Evolutionary conservation across 2,797 vertebrate species (phyloP), one percentile per base, ranked within the genome.

Genomic region (Balearica regulorum): DNA sequence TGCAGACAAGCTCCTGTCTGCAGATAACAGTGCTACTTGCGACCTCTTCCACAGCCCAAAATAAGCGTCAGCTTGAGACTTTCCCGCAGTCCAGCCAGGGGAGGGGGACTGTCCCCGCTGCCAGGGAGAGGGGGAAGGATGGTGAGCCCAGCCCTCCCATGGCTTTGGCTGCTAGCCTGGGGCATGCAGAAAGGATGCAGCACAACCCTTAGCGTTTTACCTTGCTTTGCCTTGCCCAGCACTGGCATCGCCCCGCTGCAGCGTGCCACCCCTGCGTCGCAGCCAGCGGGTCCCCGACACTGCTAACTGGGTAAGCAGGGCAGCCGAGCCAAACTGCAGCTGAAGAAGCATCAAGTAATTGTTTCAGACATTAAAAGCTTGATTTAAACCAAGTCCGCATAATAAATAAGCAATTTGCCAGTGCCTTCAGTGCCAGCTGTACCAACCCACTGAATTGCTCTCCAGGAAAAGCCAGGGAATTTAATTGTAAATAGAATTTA

Each of bases 171-270:
- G 11, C 26, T 16, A 4, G 71, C 21, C 77, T 46, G 43, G 16
- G 24, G 12, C 0, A 0, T 11, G 49, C 54, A n/a, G 70, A 62
- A 57, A 25, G 33, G 76, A 21, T 5, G 19, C 24, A 31, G 33
- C 8, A 6, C 43, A 91, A 33, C 64, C 37, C 43, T 16, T 4
- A 0, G 51, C 0, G 1, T 24, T 53, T 22, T 7, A 28, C 10
- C 54, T 62, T 5, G 24, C 37, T 37, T n/a, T 13, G 39, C 57
- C 19, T 60, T 31, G 16, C 19, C 41, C 55, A 8, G 41, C 5
- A 0, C 68, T 41, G 35, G 77, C 57, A 22, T 37, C 10, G 1
- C 22, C 35, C 46, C 1, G 0, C 29, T 20, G 33, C 6, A 1
- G 8, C 10, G 3, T 3, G 35, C 8, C 61, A 28, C 33, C 68